A percentile compares a stretch with the other conserved stretches of the same genome.
Evolutionary conservation across 2,888 invertebrate species (phyloP).

Genomic region (Conus canariensis): DNA sequence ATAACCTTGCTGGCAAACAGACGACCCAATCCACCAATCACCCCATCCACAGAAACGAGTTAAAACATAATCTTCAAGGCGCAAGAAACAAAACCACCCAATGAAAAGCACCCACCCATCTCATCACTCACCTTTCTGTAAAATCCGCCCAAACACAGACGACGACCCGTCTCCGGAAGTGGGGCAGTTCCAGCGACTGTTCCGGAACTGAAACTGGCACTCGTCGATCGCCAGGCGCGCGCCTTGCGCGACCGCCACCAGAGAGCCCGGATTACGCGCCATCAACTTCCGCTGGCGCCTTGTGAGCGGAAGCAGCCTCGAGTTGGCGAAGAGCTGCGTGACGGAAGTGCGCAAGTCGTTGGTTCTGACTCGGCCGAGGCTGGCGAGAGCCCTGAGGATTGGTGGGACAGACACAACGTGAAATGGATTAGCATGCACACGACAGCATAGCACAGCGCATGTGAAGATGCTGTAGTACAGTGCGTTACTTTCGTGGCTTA

Average conservation of each 20-base stretch:
- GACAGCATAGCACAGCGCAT: too few relatives aligned
- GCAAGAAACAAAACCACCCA: too few relatives aligned
- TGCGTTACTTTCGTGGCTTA: too few relatives aligned
- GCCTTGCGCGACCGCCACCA: slow-evolving; percentile 93
- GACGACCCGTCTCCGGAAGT: slow-evolving; percentile 90
- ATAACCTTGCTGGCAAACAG: too few relatives aligned
- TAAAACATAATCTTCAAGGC: too few relatives aligned
- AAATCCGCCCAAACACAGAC: slow-evolving; percentile 96
- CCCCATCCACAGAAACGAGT: too few relatives aligned
- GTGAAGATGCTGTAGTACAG: not conserved
- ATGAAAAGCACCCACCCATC: too few relatives aligned
- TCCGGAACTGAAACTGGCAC: slow-evolving; percentile 96
- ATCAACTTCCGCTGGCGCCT: slow-evolving; percentile 93
- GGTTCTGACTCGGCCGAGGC: slow-evolving; percentile 95
- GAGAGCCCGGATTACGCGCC: slow-evolving; percentile 92
- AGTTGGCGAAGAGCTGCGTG: slow-evolving; percentile 69
- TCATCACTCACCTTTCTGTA: slow-evolving; percentile 88
- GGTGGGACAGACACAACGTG: slow-evolving; percentile 36
- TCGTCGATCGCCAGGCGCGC: slow-evolving; percentile 94
- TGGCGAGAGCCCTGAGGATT: slow-evolving; percentile 91
- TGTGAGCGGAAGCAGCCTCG: slow-evolving; percentile 84
- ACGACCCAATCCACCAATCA: too few relatives aligned
- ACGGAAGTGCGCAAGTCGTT: slow-evolving; percentile 84
- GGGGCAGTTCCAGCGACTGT: slow-evolving; percentile 97
- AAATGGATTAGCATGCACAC: too few relatives aligned